Conservation (phyloP, 2,888 invertebrate species). For the Melikaiella ostensackeni region DNA sequence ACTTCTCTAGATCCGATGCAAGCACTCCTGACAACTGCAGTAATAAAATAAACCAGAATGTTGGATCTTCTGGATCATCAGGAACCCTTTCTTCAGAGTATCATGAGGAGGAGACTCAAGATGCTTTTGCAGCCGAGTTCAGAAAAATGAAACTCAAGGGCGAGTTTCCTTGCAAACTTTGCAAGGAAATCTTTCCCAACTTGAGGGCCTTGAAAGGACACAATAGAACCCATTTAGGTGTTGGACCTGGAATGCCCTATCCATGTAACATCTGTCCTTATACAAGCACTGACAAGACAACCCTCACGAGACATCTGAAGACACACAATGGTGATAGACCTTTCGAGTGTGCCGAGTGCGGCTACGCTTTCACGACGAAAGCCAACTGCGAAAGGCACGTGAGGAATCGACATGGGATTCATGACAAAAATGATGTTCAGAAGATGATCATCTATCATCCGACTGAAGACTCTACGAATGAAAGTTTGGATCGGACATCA, state of each 20-base stretch:
- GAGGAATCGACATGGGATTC: conserved; percentile 92
- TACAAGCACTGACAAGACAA: conserved; percentile 93
- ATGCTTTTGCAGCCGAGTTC: conserved; percentile 90
- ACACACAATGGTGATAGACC: conserved; percentile 97
- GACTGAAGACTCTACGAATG: conserved; percentile 90
- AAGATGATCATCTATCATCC: conserved; percentile 92
- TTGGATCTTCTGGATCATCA: conserved; percentile 70
- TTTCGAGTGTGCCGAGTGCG: conserved; percentile 96
- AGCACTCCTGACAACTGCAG: conserved; percentile 66
- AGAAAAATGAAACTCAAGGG: conserved; percentile 93
- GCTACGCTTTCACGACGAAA: conserved; percentile 97
- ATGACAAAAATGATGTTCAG: conserved; percentile 92
- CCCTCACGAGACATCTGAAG: conserved; percentile 93
- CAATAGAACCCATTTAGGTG: conserved; percentile 90
- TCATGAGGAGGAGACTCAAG: conserved; percentile 86
- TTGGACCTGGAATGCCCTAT: conserved; percentile 87
- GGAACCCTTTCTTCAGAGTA: conserved; percentile 73
- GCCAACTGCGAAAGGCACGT: conserved; percentile 98
- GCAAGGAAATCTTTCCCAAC: conserved; percentile 92
- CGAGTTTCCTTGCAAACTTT: conserved; percentile 94
- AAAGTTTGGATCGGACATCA: conserved; percentile 70
- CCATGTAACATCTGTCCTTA: conserved; percentile 96
- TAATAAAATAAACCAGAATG: conserved; percentile 54
- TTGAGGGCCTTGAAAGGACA: conserved; percentile 94
- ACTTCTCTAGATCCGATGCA: conserved; percentile 64